phyloP scores from a whole-genome alignment of 2,888 invertebrate genomes.

The Acronicta aceris region DNA sequence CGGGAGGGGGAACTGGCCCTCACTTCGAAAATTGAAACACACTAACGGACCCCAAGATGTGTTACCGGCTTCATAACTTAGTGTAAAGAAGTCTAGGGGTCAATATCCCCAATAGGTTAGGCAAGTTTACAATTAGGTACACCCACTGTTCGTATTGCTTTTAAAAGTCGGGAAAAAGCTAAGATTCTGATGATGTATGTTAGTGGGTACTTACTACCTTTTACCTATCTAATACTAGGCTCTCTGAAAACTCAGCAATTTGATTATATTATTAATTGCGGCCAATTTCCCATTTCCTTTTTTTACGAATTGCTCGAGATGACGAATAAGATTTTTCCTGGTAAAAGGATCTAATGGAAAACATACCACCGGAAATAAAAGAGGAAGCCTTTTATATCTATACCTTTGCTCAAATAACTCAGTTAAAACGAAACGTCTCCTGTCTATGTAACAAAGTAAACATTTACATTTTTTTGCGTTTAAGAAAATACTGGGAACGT shows the following conservation, averaged over 20 bases:
- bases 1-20: too few relatives aligned
- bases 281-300: background rate
- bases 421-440: background rate
- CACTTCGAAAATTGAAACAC: too few relatives aligned
- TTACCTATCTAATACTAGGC: too few relatives aligned
- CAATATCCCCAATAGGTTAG: too few relatives aligned
- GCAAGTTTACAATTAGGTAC: too few relatives aligned
- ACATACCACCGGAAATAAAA: background rate
- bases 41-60: too few relatives aligned
- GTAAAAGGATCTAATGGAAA: background rate
- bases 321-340: background rate
- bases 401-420: background rate
- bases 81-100: too few relatives aligned
- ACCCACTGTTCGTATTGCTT: too few relatives aligned
- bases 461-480: constrained; percentile 12
- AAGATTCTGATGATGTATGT: too few relatives aligned
- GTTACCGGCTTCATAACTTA: too few relatives aligned
- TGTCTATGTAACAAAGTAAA: constrained; percentile 6
- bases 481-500: constrained; percentile 8
- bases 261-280: background rate
- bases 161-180: too few relatives aligned
- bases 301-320: background rate
- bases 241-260: background rate
- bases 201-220: too few relatives aligned
- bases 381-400: background rate